Base-by-base conservation (phyloP, 1,140 invertebrate species). In the Dolichoris vasculosae region DNA sequence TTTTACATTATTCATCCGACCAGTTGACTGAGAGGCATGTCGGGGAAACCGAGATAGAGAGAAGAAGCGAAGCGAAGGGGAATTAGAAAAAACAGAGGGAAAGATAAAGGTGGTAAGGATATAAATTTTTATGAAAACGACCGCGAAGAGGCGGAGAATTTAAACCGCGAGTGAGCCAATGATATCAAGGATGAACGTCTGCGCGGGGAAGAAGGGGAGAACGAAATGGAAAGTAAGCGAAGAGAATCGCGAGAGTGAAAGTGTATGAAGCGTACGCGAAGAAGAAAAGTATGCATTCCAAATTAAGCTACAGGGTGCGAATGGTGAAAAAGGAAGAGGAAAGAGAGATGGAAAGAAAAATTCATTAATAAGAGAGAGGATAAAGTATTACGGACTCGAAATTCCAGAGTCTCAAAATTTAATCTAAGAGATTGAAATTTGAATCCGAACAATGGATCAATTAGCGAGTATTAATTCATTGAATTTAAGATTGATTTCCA, bases 1-100 rank as follows among this genome's bases (percentile, higher is more conserved):
- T 82, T 83, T 84, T 89, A 63, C 85, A 88, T 89, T 89, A 90
- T 89, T 90, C 89, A 90, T 89, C 88, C 64, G 73, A 77, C 43
- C 46, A 46, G 80, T 82, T 55, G 80, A 26, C 40, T 46, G 35
- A 7, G 11, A 30, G 40, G 11, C 20, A 43, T 8, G 67, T n/a
- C 8, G 32, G 3, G 2, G 40, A 75, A n/a, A 46, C 11, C 8
- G 67, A 71, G 46, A 82, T 3, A 71, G 17, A 75, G 67, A 67
- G 63, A 32, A 17, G 3, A 46, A 79, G 84, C 35, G 69, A 40
- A 71, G 32, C 9, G 13, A 13, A 20, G 30, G 59, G 48, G 23
- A 59, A 48, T 67, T 26, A 48, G 46, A 15, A 23, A 82, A 55
- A 46, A 40, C 3, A 73, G 32, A 20, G 38, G 7, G 67, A 30